Evolutionary conservation across 2,888 invertebrate genomes (phyloP).

Genomic region (Callyntrura guangdongensis): DNA sequence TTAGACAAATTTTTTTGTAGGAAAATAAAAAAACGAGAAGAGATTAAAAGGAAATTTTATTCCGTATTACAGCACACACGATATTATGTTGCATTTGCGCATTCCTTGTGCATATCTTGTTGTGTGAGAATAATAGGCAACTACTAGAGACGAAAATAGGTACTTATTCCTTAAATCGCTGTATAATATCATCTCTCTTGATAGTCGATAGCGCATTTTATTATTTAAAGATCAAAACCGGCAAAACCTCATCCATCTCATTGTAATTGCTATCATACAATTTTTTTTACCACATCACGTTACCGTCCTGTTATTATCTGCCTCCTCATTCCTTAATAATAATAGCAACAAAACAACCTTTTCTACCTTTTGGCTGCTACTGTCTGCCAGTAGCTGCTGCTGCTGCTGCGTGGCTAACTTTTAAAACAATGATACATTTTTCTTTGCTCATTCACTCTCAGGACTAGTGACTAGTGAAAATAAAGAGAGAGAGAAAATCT

Average conservation of each 20-base stretch:
- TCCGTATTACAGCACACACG: not conserved
- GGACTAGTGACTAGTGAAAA: not conserved
- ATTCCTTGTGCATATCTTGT: not conserved
- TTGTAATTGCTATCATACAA: constrained; percentile 28
- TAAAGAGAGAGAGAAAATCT: not conserved
- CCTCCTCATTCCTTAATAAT: no score
- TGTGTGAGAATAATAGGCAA: not conserved
- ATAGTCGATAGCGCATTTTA: not conserved
- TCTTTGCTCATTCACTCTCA: not conserved
- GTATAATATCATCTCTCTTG: not conserved
- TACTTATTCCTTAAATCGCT: not conserved
- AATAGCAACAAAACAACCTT: not conserved
- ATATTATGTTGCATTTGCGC: not conserved
- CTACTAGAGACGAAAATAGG: constrained; percentile 9
- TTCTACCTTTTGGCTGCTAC: not conserved
- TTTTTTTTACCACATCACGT: constrained; percentile 30
- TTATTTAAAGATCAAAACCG: constrained; percentile 22
- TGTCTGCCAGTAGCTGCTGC: no score
- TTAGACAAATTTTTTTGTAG: constrained; percentile 38
- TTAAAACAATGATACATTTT: not conserved
- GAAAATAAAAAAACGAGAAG: constrained; percentile 18
- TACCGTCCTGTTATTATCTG: constrained; percentile 2
- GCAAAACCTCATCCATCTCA: constrained; percentile 18
- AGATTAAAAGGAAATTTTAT: constrained; percentile 13
- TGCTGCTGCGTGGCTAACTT: not conserved